Evolutionary conservation across 2,888 invertebrate genomes (phyloP).

Genomic region (Dione juno): DNA sequence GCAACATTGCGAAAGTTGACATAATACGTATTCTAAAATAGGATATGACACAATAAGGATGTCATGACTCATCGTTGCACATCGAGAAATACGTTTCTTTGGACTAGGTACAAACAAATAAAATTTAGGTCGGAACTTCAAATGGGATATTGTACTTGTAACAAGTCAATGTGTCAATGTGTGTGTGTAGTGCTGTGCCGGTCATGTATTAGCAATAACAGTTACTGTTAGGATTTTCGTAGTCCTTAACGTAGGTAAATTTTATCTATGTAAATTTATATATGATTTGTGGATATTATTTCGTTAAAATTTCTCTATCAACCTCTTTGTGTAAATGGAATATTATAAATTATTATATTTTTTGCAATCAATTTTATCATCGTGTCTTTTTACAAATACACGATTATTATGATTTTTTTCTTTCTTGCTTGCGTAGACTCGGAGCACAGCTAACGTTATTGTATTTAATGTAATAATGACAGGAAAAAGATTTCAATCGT

Average conservation of each 20-base stretch:
- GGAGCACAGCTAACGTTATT: background rate
- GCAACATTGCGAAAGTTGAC: constrained; percentile 71
- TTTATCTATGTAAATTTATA: background rate
- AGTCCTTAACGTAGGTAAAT: background rate
- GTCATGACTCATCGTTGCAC: constrained; percentile 54
- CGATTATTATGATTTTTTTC: too few relatives aligned
- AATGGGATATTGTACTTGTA: constrained; percentile 39
- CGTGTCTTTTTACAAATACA: too few relatives aligned
- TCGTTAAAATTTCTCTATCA: background rate
- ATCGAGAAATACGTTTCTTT: constrained; percentile 48
- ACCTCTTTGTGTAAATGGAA: background rate
- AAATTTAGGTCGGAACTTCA: constrained; percentile 48
- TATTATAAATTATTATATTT: background rate
- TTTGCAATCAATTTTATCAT: too few relatives aligned
- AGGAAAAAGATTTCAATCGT: background rate
- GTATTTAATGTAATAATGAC: background rate
- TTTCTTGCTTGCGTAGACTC: too few relatives aligned
- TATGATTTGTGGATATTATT: background rate
- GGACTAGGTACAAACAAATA: constrained; percentile 42
- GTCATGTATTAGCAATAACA: background rate
- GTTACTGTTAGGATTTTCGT: background rate
- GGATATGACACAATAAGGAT: constrained; percentile 75
- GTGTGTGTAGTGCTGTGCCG: constrained; percentile 9
- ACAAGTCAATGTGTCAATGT: constrained; percentile 18
- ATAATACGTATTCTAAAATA: constrained; percentile 67